Percentiles rank a stretch among this genome's conserved stretches.
Conservation (phyloP, 2,797 vertebrate genomes). For the Neosalanx taihuensis region DNA sequence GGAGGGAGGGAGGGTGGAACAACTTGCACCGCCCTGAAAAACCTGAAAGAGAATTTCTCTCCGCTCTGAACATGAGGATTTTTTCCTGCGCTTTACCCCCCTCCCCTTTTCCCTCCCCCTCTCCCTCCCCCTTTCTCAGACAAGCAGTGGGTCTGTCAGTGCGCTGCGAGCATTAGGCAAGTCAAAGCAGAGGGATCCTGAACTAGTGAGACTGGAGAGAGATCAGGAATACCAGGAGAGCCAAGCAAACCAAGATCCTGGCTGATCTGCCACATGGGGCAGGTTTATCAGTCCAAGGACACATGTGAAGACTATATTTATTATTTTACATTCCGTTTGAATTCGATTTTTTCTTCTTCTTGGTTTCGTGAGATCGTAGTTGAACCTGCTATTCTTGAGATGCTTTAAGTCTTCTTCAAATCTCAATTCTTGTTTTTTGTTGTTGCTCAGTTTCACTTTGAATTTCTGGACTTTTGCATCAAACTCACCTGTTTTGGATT, state of each 20-base stretch:
- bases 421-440: slow-evolving; percentile 22
- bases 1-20: slow-evolving; percentile 52
- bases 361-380: slow-evolving; percentile 20
- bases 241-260: slow-evolving; percentile 38
- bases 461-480: slow-evolving; percentile 41
- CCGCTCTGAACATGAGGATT: slow-evolving; percentile 70
- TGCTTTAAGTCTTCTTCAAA: slow-evolving; percentile 37
- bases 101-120: slow-evolving; percentile 39
- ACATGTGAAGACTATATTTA: slow-evolving; percentile 19
- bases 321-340: slow-evolving; percentile 48
- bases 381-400: slow-evolving; percentile 10
- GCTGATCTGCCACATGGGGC: neutral
- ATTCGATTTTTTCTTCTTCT: too few relatives aligned
- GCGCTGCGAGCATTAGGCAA: slow-evolving; percentile 66
- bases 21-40: slow-evolving; percentile 53
- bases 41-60: slow-evolving; percentile 60
- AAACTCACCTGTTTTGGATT: slow-evolving; percentile 32
- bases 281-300: slow-evolving; percentile 16
- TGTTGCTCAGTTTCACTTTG: slow-evolving; percentile 13
- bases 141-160: slow-evolving; percentile 72
- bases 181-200: slow-evolving; percentile 67
- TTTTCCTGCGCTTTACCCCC: slow-evolving; percentile 35
- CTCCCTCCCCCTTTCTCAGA: slow-evolving; percentile 58
- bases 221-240: slow-evolving; percentile 48
- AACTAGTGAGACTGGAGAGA: slow-evolving; percentile 50